Conservation (phyloP, 2,888 invertebrate genomes). For the Agriopis marginaria region DNA sequence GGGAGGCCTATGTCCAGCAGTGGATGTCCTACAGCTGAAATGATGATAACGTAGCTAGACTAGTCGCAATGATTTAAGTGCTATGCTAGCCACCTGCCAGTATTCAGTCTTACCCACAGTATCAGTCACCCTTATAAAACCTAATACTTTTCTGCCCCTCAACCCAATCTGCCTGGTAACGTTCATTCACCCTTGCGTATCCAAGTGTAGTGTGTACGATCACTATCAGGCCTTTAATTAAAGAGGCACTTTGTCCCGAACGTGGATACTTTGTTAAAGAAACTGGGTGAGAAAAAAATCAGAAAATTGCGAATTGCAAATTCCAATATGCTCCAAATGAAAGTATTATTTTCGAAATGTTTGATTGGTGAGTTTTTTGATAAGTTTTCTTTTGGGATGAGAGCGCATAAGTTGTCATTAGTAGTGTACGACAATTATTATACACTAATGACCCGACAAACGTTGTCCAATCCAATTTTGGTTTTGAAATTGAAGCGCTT, state of each 20-base stretch:
- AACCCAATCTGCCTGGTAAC: background rate
- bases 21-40: no score
- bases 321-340: conserved; percentile 18
- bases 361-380: conserved; percentile 18
- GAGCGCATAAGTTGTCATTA: background rate
- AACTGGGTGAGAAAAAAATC: conserved; percentile 23
- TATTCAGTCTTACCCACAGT: no score
- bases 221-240: conserved; percentile 30
- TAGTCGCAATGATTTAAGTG: no score
- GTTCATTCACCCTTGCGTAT: conserved; percentile 9
- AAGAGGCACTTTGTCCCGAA: conserved; percentile 30
- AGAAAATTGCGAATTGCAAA: conserved; percentile 22
- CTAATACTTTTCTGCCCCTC: no score
- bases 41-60: no score
- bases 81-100: no score
- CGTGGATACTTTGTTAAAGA: conserved; percentile 28
- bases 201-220: conserved; percentile 30
- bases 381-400: background rate
- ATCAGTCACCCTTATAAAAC: no score
- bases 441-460: no score
- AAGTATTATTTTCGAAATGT: conserved; percentile 14
- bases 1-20: no score
- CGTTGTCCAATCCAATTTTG: no score
- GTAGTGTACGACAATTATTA: no score
- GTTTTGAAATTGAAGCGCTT: no score